These are phyloP conservation scores for Diadema setosum DNA, from an alignment of 35 echinoderm and acorn worm genomes.

Conservation along the genomic window DNA sequence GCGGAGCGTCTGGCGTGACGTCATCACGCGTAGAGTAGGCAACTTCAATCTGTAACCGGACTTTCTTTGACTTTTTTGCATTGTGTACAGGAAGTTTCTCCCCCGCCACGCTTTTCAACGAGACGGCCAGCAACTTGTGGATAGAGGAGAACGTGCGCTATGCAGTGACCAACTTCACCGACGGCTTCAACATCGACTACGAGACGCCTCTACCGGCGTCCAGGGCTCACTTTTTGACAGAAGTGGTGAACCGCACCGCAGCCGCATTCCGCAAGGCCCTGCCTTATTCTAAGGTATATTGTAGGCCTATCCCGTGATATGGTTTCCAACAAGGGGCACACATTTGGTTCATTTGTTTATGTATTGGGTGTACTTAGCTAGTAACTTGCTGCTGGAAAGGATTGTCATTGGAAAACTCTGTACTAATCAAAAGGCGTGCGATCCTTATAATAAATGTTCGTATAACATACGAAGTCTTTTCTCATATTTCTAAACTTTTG, in stretches of 20 bases:
- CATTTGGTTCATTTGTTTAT: neutral
- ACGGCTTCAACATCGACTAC: conserved; percentile 88
- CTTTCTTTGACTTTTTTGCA: too few species aligned
- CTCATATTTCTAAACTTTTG: too few species aligned
- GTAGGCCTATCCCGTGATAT: neutral
- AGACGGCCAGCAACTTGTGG: conserved; percentile 40
- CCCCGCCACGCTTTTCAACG: conserved; percentile 26
- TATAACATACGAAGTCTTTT: too few species aligned
- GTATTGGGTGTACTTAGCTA: neutral
- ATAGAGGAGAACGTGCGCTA: conserved; percentile 9
- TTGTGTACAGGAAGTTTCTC: neutral
- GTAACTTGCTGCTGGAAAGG: neutral
- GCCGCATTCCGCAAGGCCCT: conserved; percentile 52
- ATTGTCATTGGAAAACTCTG: too few species aligned
- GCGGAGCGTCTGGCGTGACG: too few species aligned
- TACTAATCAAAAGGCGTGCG: too few species aligned
- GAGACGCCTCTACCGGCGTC: conserved; percentile 36
- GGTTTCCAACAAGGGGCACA: neutral
- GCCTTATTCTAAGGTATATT: conserved; percentile 62
- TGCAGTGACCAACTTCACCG: conserved; percentile 25
- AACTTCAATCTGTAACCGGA: too few species aligned
- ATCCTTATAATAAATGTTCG: too few species aligned
- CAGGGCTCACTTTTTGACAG: conserved; percentile 34
- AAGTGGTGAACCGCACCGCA: conserved; percentile 43
- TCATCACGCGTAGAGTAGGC: too few species aligned